A percentile compares a stretch with the other conserved stretches of the same genome.
These are phyloP conservation scores for Nyctalus aviator DNA, from an alignment of 2,797 vertebrate genomes.

Conservation along the genomic window DNA sequence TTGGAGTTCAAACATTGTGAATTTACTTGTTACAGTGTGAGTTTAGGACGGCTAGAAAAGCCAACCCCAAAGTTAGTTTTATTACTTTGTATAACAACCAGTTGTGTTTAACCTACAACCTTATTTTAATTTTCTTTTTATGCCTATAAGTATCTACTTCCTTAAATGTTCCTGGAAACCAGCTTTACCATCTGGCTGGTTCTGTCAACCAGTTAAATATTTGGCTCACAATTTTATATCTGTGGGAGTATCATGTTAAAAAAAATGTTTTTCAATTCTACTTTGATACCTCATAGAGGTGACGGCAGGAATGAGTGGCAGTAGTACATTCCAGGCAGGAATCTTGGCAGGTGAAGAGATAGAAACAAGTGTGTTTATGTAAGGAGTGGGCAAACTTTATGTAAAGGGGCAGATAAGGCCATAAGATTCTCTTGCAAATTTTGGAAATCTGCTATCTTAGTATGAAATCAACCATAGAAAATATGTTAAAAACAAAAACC, in stretches of 20 bases:
- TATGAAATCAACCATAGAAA: not conserved
- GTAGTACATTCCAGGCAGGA: not conserved
- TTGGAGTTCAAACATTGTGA: not conserved
- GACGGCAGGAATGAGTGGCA: not conserved
- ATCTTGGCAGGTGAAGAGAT: not conserved
- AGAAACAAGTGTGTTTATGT: not conserved
- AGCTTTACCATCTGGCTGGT: not conserved
- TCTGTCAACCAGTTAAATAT: not conserved
- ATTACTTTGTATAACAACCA: not conserved
- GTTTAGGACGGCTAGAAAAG: not conserved
- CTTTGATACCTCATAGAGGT: not conserved
- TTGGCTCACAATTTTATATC: not conserved
- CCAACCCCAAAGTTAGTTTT: not conserved
- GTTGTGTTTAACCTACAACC: not conserved
- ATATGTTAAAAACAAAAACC: not conserved
- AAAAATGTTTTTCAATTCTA: not conserved
- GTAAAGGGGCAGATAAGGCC: not conserved
- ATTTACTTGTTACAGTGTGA: not conserved
- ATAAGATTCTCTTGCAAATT: not conserved
- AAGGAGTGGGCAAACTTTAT: not conserved
- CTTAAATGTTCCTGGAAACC: not conserved
- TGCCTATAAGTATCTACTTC: not conserved
- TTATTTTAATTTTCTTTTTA: not conserved
- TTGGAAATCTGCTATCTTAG: not conserved
- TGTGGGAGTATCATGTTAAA: not conserved